phyloP scores from a whole-genome alignment of 2,113 vertebrate species.

The Sturnira hondurensis region DNA sequence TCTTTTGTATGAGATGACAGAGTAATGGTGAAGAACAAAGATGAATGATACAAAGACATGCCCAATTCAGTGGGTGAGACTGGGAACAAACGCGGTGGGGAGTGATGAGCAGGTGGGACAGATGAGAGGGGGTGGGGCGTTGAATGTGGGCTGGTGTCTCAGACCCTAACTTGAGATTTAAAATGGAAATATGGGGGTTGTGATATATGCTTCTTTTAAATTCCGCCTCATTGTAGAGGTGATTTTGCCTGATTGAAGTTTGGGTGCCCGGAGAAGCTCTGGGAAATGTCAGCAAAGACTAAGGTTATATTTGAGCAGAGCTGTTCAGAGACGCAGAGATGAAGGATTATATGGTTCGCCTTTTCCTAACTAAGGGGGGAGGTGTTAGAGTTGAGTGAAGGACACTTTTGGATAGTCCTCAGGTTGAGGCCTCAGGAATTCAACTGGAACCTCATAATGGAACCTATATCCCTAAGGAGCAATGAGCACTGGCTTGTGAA shows the following conservation, averaged over 20 bases:
- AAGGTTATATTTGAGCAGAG: background rate
- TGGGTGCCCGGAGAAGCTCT: background rate
- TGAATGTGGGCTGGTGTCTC: background rate
- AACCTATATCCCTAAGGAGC: background rate
- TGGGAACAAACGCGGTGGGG: background rate
- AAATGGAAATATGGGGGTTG: background rate
- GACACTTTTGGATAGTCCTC: background rate
- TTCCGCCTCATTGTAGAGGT: too few relatives aligned
- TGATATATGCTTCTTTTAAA: background rate
- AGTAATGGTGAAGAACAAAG: background rate
- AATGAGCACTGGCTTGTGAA: background rate
- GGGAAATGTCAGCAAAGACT: background rate
- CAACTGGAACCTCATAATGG: background rate
- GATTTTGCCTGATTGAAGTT: background rate
- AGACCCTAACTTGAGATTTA: background rate
- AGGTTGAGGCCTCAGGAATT: background rate
- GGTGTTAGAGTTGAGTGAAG: background rate
- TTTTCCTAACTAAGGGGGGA: background rate
- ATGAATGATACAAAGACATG: background rate
- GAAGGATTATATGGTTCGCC: too few relatives aligned
- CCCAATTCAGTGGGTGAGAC: background rate
- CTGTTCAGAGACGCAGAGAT: background rate
- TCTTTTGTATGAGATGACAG: background rate
- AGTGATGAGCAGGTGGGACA: fast-evolving
- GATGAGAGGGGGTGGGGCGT: fast-evolving